These are phyloP conservation scores for Calliopum simillimum DNA, from an alignment of 2,888 invertebrate species.

Conservation along the genomic window DNA sequence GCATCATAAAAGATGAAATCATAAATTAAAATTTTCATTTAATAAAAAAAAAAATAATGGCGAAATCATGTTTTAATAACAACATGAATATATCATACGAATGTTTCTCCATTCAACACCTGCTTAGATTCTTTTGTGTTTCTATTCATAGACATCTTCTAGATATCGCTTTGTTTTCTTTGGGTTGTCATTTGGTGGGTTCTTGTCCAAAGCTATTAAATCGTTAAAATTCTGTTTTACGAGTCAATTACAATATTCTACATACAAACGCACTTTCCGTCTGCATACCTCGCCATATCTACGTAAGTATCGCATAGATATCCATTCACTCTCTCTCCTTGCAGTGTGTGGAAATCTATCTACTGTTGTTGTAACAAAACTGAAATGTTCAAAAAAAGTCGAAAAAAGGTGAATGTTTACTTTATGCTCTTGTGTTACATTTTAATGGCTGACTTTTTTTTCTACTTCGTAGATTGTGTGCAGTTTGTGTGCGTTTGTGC, in stretches of 20 bases:
- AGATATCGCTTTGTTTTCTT: background rate
- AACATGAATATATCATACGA: too few relatives aligned
- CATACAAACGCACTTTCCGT: background rate
- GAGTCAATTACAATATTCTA: conserved; percentile 21
- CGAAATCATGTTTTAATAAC: too few relatives aligned
- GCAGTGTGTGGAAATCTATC: too few relatives aligned
- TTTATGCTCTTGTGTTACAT: conserved; percentile 32
- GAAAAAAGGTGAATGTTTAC: conserved; percentile 27
- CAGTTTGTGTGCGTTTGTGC: conserved; percentile 7
- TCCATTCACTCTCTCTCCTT: background rate
- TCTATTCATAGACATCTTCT: background rate
- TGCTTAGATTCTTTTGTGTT: background rate
- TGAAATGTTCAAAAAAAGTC: background rate
- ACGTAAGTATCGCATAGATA: background rate
- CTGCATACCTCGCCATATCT: background rate
- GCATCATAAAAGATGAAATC: too few relatives aligned
- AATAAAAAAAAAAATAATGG: too few relatives aligned
- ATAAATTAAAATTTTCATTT: too few relatives aligned
- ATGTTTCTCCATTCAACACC: too few relatives aligned
- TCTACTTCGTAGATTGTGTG: background rate
- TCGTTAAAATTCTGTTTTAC: conserved; percentile 31
- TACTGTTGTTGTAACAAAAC: too few relatives aligned
- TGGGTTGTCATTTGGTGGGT: conserved; percentile 2
- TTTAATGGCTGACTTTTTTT: conserved; percentile 23
- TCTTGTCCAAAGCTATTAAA: conserved; percentile 36